These are phyloP conservation scores for Strigamia transsilvanica DNA, from an alignment of 2,888 invertebrate species.

Conservation along the genomic window DNA sequence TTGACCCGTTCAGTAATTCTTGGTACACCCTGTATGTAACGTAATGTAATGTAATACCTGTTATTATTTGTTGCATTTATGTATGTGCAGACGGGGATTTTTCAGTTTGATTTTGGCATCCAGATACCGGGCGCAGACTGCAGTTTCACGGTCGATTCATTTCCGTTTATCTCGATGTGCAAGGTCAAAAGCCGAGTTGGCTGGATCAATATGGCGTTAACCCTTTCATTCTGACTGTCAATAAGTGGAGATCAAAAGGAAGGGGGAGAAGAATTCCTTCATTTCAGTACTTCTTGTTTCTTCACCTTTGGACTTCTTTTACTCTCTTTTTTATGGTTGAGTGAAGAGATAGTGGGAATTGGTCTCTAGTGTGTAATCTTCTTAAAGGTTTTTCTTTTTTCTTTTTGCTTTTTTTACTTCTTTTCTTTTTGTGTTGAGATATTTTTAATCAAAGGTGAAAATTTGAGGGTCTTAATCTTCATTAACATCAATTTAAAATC, in stretches of 20 bases:
- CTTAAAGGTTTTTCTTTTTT: conserved; percentile 2
- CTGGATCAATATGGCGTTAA: conserved; percentile 1
- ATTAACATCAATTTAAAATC: conserved; percentile 13
- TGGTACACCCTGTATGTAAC: too few species aligned
- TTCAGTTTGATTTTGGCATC: too few species aligned
- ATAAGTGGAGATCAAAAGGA: neutral
- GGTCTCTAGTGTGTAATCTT: neutral
- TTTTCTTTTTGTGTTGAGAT: neutral
- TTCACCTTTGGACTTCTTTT: neutral
- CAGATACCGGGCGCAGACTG: too few species aligned
- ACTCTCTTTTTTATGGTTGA: neutral
- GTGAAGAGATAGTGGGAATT: neutral
- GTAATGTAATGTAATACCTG: too few species aligned
- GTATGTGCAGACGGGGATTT: too few species aligned
- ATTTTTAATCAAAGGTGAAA: conserved; percentile 7
- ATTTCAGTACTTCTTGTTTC: neutral
- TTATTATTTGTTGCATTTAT: too few species aligned
- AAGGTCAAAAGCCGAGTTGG: conserved; percentile 1
- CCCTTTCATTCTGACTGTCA: conserved; percentile 13
- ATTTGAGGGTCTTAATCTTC: neutral
- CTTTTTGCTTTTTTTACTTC: too few species aligned
- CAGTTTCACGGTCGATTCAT: conserved; percentile 20
- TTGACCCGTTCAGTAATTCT: too few species aligned
- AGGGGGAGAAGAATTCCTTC: neutral
- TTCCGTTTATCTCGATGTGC: conserved; percentile 20